Percentiles rank a stretch among this genome's conserved stretches.
phyloP scores from a whole-genome alignment of 2,888 invertebrate species.

The Ophonus ardosiacus region DNA sequence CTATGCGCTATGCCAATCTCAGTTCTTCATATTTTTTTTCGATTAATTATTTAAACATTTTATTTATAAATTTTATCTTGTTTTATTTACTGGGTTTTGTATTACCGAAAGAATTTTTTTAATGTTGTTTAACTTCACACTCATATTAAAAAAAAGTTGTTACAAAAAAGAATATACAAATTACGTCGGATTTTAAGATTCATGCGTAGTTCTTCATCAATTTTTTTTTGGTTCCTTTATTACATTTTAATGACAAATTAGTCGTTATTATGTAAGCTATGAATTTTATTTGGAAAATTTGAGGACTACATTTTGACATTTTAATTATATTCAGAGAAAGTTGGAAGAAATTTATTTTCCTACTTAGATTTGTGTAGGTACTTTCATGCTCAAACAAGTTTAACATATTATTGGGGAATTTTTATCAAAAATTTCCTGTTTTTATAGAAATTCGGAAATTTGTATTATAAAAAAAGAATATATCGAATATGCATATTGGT shows the following conservation, averaged over 20 bases:
- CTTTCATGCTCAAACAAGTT: background rate
- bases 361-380: background rate
- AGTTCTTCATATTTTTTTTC: background rate
- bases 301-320: background rate
- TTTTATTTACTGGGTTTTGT: too few species aligned
- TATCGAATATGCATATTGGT: too few species aligned
- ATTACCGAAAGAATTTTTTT: too few species aligned
- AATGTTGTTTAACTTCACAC: background rate
- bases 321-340: background rate
- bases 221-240: background rate
- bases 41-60: too few species aligned
- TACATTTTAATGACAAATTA: background rate
- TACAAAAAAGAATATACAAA: background rate
- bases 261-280: background rate
- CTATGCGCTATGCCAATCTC: background rate
- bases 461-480: too few species aligned
- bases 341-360: background rate
- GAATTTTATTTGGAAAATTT: background rate
- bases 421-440: background rate
- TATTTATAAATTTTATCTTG: too few species aligned
- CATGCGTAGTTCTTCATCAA: background rate
- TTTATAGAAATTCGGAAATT: background rate
- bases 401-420: background rate
- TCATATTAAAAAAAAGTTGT: background rate
- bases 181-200: background rate